A percentile compares a stretch with the other conserved stretches of the same genome.
phyloP scores from a whole-genome alignment of 1,140 invertebrate genomes.

The Rhizoglyphus robini region DNA sequence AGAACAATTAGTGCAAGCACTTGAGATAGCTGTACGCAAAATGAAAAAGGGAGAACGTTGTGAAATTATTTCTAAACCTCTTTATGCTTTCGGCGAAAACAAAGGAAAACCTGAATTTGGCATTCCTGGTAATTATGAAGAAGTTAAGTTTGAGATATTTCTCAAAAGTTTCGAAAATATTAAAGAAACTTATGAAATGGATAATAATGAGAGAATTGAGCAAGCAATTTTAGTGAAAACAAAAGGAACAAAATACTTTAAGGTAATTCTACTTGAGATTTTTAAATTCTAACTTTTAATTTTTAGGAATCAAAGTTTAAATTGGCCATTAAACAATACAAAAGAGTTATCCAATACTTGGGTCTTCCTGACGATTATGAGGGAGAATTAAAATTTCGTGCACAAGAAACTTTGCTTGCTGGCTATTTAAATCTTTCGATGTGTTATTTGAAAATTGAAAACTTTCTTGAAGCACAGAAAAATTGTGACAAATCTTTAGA shows the following conservation, averaged over 20 bases:
- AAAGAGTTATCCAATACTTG: constrained; percentile 46
- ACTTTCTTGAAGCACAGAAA: constrained; percentile 54
- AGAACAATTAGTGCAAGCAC: constrained; percentile 55
- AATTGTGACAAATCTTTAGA: constrained; percentile 55
- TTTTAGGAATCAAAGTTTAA: constrained; percentile 50
- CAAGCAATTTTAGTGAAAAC: constrained; percentile 69
- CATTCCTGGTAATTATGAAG: constrained; percentile 50
- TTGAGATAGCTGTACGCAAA: constrained; percentile 68
- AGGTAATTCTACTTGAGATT: constrained; percentile 19
- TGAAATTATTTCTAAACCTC: constrained; percentile 53
- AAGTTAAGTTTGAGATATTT: constrained; percentile 58
- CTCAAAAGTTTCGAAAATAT: constrained; percentile 41
- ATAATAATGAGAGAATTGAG: constrained; percentile 58
- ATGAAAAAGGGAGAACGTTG: constrained; percentile 72
- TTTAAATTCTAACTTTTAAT: constrained; percentile 9
- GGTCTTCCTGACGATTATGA: constrained; percentile 22
- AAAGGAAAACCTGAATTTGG: constrained; percentile 51
- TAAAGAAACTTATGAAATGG: constrained; percentile 66
- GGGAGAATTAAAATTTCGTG: background rate
- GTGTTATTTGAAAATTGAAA: constrained; percentile 65
- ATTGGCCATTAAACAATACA: constrained; percentile 77
- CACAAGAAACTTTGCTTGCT: constrained; percentile 44
- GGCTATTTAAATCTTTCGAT: constrained; percentile 69
- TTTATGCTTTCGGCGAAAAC: constrained; percentile 62
- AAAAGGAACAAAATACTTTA: constrained; percentile 83